Base-by-base conservation (phyloP, 2,888 invertebrate genomes). In the Drosophila leonis region DNA sequence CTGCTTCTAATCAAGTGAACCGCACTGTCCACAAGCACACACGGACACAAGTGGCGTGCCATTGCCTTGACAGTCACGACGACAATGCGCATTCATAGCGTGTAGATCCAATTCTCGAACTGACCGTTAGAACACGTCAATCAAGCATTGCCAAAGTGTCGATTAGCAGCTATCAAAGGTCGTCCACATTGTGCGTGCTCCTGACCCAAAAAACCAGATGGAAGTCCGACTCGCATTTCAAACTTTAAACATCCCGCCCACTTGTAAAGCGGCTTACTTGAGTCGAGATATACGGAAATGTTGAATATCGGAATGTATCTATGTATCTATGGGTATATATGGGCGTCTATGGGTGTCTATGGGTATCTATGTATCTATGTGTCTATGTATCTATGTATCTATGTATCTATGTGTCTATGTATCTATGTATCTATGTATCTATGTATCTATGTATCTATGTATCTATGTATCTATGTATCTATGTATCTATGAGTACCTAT, bases 61-160 rank as follows among this genome's bases (percentile, higher is more conserved):
- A 8, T 54, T 24, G 55, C 33, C 31, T 39, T 27, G 54, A 9
- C 37, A 24, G 29, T 42, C 24, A 39, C 13, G 29, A 51, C 31
- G 13, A 20, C 20, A 54, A 27, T 54, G 39, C 13, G 8, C 18
- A 15, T 4, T n/a, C n/a, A 35, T 13, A 18, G 4, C 15, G 18
- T 20, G 29, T 62, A 12, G 15, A 18, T 33, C 39, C 4, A 39
- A 15, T 33, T 42, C 20, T 42, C 20, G n/a, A 49, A 10, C 15
- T 56, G 64, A 61, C 64, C 68, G 68, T 67, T 74, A 74, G 68
- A 51, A 39, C 29, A 24, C 2, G 49, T n/a, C 27, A 18, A 64
- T 33, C 51, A 41, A 46, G 24, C 24, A 54, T 41, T 42, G 52
- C 31, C 5, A 29, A 42, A 57, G 42, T 8, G 31, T 48, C 56